These are phyloP conservation scores for Pardosa pseudoannulata DNA, from an alignment of 2,888 invertebrate genomes.

Conservation along the genomic window DNA sequence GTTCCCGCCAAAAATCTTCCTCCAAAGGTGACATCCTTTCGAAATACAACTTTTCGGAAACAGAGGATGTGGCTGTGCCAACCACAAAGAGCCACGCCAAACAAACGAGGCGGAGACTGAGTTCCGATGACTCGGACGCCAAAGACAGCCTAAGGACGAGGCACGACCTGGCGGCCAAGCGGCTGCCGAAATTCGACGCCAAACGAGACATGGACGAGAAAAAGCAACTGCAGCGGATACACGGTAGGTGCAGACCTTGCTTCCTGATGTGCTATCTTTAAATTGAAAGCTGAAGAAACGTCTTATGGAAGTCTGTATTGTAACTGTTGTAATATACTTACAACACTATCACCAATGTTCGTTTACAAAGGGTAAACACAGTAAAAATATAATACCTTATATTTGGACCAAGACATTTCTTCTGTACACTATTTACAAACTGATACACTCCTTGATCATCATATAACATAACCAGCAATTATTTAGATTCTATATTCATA, in stretches of 20 bases:
- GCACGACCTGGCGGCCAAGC: neutral
- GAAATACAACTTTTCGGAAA: conserved; percentile 51
- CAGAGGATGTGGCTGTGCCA: conserved; percentile 4
- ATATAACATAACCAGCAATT: no score
- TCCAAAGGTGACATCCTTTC: conserved; percentile 24
- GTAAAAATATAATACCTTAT: no score
- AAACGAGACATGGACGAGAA: neutral
- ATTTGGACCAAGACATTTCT: no score
- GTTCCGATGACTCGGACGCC: conserved; percentile 31
- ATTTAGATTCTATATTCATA: no score
- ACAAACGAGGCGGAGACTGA: conserved; percentile 43
- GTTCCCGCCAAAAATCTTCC: conserved; percentile 45
- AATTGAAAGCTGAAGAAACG: no score
- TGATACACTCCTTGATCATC: no score
- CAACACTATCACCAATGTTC: no score
- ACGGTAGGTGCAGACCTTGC: neutral
- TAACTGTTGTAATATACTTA: no score
- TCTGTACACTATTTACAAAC: no score
- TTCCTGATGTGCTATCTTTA: no score
- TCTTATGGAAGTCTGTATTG: no score
- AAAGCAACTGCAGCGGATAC: neutral
- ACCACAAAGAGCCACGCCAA: conserved; percentile 20
- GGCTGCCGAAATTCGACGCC: neutral
- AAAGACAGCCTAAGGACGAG: conserved; percentile 30
- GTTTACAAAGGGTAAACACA: no score